Conservation (phyloP, 2,888 invertebrate species). For the Amphipoea lucens region DNA sequence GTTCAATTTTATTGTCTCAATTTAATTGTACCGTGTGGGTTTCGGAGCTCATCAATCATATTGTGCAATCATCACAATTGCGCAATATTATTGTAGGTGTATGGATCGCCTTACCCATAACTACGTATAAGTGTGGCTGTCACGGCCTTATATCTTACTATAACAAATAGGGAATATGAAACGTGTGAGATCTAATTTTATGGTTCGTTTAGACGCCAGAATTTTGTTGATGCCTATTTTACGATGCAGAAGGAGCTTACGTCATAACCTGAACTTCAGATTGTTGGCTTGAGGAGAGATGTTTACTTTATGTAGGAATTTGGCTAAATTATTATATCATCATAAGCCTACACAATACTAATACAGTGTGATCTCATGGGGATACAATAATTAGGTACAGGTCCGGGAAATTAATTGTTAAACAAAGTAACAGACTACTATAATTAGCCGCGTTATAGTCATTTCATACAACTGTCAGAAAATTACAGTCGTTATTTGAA, state of each 20-base stretch:
- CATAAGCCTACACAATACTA: neutral
- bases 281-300: conserved; percentile 21
- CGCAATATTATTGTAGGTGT: too few species aligned
- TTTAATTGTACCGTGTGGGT: too few species aligned
- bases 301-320: conserved; percentile 7
- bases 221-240: conserved; percentile 65
- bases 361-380: neutral
- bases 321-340: neutral
- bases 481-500: neutral
- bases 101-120: too few species aligned
- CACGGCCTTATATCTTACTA: conserved; percentile 26
- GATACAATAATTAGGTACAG: neutral
- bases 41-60: too few species aligned
- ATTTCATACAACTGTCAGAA: neutral
- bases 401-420: neutral
- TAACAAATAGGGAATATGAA: conserved; percentile 69
- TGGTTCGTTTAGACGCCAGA: conserved; percentile 59
- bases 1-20: too few species aligned
- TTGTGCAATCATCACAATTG: too few species aligned
- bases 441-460: neutral
- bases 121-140: too few species aligned
- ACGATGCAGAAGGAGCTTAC: conserved; percentile 17
- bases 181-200: conserved; percentile 63
- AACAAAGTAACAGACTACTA: neutral
- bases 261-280: conserved; percentile 34